Base-by-base conservation (phyloP, 2,113 vertebrate species). In the Ellobius talpinus region DNA sequence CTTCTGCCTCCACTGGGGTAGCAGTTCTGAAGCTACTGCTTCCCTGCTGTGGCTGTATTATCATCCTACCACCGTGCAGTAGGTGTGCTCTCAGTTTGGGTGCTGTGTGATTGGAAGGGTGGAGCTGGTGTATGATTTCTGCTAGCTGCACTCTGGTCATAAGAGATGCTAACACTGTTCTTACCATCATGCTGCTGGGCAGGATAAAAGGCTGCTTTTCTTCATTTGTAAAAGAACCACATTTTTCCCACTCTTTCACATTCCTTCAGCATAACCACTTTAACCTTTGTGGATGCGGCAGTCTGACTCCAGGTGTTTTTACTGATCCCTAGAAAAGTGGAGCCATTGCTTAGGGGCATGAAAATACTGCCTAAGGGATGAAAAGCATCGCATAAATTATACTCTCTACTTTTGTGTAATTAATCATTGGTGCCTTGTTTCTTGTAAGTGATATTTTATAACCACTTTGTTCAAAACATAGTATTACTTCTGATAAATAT, bases 21-120 rank as follows among this genome's bases (percentile, higher is more conserved):
- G 63, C 96, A 52, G 93, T 88, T 92, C 74, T 55, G 58, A 96
- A 66, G 84, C 97, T 92, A 42, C 82, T 87, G 0, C 84, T 90
- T 11, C 55, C 87, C 74, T 55, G 21, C 26, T 66, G 61, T 89
- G 92, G 76, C 2, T 82, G 19, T 50, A 7, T 84, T 93, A 58
- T 70, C 24, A n/a, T 95, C 31, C 65, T 33, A 50, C 63, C 39
- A 74, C 66, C 90, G 33, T 58, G 42, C 36, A 85, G 63, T 89
- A 42, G 66, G 14, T 12, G 45, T 61, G 90, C 23, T 96, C 93
- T 66, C 86, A 16, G 14, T 55, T 90, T 70, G 36, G 88, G 81
- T 95, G 47, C 45, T 96, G 97, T 78, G 82, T 94, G 92, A 98
- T 93, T 76, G 93, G 94, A 79, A 92, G 33, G 70, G 31, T 79